Evolutionary conservation across 2,113 vertebrate genomes (phyloP).

Genomic region (Spea multiplicata): DNA sequence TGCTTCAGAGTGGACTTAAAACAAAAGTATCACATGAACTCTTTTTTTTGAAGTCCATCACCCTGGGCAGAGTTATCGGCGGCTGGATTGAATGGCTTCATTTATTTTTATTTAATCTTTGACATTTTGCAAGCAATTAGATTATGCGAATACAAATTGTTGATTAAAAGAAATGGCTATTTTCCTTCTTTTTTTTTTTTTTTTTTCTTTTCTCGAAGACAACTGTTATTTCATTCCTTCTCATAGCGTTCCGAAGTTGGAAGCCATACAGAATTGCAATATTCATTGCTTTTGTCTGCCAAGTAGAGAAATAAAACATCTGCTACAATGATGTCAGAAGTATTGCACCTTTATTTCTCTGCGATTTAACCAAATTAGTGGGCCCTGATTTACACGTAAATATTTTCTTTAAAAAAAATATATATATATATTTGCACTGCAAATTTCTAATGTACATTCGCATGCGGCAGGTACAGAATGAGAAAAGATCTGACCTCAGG

Average conservation of each 20-base stretch:
- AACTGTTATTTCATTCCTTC: not conserved
- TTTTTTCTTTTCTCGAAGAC: not conserved
- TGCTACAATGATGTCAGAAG: not conserved
- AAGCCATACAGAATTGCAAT: too few species aligned
- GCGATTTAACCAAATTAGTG: too few species aligned
- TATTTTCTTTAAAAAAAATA: too few species aligned
- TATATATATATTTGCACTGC: too few species aligned
- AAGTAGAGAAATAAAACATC: not conserved
- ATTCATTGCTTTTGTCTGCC: not conserved
- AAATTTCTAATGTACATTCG: too few species aligned
- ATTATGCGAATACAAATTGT: not conserved
- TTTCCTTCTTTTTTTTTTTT: not conserved
- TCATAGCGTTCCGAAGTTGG: too few species aligned
- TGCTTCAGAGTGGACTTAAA: slow-evolving; percentile 35
- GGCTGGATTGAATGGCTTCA: not conserved
- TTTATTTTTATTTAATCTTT: not conserved
- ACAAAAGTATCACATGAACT: slow-evolving; percentile 23
- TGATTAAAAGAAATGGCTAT: not conserved
- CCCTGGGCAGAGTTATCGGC: not conserved
- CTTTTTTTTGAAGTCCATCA: not conserved
- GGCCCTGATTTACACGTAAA: too few species aligned
- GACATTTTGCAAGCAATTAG: not conserved
- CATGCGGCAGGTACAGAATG: too few species aligned
- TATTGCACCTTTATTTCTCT: too few species aligned
- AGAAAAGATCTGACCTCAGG: too few species aligned